Evolutionary conservation across 2,888 invertebrate genomes (phyloP).

Genomic region (Pyrrhosoma nymphula): DNA sequence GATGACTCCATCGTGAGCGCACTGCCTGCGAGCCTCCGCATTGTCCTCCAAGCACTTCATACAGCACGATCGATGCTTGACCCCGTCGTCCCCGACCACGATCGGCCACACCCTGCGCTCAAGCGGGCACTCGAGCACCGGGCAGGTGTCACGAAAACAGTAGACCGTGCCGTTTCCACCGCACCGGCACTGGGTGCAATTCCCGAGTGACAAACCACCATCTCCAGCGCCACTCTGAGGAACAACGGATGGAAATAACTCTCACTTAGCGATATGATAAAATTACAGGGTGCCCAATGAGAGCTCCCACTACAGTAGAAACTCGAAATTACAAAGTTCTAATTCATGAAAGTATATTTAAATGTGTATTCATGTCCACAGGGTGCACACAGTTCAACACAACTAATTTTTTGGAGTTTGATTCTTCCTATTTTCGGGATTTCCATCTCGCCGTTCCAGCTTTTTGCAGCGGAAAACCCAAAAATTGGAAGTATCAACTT

Average conservation of each 20-base stretch:
- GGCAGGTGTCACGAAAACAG: slow-evolving; percentile 90
- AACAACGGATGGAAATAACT: background rate
- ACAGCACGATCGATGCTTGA: slow-evolving; percentile 77
- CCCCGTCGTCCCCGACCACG: background rate
- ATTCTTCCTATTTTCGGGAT: no score
- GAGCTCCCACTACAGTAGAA: no score
- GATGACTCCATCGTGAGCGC: background rate
- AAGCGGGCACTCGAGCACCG: slow-evolving; percentile 91
- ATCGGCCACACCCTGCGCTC: slow-evolving; percentile 81
- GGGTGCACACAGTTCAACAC: no score
- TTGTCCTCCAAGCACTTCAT: slow-evolving; percentile 76
- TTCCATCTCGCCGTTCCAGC: no score
- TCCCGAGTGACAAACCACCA: slow-evolving; percentile 76
- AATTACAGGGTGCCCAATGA: no score
- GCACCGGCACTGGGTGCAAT: slow-evolving; percentile 93
- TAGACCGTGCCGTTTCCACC: slow-evolving; percentile 86
- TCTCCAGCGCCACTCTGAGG: background rate
- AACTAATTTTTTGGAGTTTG: no score
- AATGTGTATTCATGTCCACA: no score
- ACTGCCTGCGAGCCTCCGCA: slow-evolving; percentile 80
- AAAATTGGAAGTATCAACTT: no score
- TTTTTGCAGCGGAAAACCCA: no score
- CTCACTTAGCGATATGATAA: no score
- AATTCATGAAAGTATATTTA: no score
- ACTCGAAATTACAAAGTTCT: no score